Conservation (phyloP, 2,888 invertebrate genomes). For the Andrena bicolor region DNA sequence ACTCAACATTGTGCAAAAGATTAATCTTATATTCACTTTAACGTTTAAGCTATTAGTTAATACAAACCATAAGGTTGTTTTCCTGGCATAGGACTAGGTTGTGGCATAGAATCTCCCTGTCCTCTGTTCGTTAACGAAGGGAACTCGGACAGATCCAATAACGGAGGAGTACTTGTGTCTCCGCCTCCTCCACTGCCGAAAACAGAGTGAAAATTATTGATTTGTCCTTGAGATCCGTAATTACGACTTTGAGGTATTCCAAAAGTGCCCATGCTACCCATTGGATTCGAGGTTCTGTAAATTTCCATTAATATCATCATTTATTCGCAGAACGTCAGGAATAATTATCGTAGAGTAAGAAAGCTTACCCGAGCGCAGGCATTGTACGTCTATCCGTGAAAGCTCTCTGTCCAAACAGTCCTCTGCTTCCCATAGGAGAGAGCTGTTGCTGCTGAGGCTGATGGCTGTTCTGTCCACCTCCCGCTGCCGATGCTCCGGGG, state of each 20-base stretch:
- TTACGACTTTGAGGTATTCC: constrained; percentile 87
- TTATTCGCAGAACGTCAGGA: constrained; percentile 49
- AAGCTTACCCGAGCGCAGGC: constrained; percentile 87
- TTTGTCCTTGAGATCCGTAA: constrained; percentile 85
- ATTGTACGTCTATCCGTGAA: constrained; percentile 91
- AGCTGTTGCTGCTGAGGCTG: constrained; percentile 86
- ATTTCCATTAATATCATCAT: constrained; percentile 64
- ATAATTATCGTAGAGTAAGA: not conserved
- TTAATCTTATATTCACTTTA: not conserved
- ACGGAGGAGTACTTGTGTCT: constrained; percentile 93
- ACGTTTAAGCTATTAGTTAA: not conserved
- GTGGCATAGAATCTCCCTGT: constrained; percentile 92
- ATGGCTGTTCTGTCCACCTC: constrained; percentile 84
- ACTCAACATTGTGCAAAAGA: not conserved
- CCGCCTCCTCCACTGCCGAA: constrained; percentile 90
- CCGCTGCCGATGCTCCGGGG: constrained; percentile 82
- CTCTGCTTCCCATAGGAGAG: constrained; percentile 87
- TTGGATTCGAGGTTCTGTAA: constrained; percentile 87
- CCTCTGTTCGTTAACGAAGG: constrained; percentile 96
- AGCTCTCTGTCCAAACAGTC: constrained; percentile 92
- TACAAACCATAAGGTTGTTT: constrained; percentile 95
- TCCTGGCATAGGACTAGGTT: constrained; percentile 94
- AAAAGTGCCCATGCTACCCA: constrained; percentile 88
- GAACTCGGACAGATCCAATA: constrained; percentile 96
- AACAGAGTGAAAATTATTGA: constrained; percentile 91